Base-by-base conservation (phyloP, 2,113 vertebrate species). In the Brachionichthys hirsutus region DNA sequence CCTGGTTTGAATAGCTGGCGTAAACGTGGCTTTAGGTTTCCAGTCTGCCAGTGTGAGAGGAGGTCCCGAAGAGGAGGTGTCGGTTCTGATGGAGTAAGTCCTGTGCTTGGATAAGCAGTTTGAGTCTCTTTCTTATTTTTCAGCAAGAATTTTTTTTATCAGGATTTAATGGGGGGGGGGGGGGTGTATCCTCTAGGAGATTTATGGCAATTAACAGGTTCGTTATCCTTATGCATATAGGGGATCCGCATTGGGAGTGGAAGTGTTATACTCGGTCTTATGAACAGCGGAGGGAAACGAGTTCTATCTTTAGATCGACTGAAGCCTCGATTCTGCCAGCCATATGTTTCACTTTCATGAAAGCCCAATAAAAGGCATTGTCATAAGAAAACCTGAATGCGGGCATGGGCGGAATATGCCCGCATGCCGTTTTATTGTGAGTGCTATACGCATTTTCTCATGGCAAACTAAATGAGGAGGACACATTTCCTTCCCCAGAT, bases 401-500 rank as follows among this genome's bases (percentile, higher is more conserved):
- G 47, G n/a, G 50, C 61, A 15, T 56, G 44, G 30, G 45, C 62
- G 12, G 76, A 59, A 77, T 30, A 51, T 55, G 46, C 30, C 46
- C 70, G 55, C 49, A 63, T 69, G 57, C 45, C 34, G 20, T 65
- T 14, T 19, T 12, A 38, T 10, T 38, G 36, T 51, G 6, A 45
- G 15, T 22, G 13, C 66, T 16, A 46, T 17, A 38, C 62, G 49
- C 49, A n/a, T 55, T 43, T 83, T 87, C 76, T 77, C 85, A 84
- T 57, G 66, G 73, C 70, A 75, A 51, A 55, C 74, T 73, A 55
- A 83, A 81, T 58, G 42, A 80, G 70, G 51, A 56, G 54, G 45
- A 51, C 61, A 52, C 38, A 56, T 78, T 83, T 83, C 80, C 60
- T 67, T 35, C 68, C 17, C 36, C 34, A 79, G 66, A 74, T 73